Conservation (phyloP, 2,113 vertebrate genomes). For the Zosterops borbonicus region DNA sequence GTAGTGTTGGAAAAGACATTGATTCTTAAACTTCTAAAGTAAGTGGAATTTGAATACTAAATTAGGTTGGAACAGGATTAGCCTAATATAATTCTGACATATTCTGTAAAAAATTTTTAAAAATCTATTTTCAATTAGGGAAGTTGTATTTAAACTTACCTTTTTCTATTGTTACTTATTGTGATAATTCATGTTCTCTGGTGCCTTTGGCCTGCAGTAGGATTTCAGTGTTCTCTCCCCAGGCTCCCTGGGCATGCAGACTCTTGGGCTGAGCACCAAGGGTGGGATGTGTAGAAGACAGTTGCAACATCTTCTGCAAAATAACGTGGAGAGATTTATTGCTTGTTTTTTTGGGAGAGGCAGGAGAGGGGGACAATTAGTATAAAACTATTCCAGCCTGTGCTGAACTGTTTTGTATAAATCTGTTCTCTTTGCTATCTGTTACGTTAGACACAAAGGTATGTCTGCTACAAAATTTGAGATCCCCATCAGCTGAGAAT, state of each 20-base stretch:
- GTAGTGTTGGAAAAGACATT: neutral
- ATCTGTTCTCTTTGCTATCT: neutral
- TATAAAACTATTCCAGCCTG: neutral
- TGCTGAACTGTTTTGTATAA: neutral
- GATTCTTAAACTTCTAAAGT: neutral
- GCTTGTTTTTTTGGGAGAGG: neutral
- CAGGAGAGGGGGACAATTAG: neutral
- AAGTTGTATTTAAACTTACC: neutral
- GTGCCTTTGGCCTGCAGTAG: neutral
- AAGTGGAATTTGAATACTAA: neutral
- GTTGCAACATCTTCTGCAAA: neutral
- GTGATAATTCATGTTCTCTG: neutral
- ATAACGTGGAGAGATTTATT: accelerated
- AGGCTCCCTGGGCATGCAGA: neutral
- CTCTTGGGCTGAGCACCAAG: neutral
- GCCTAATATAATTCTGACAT: neutral
- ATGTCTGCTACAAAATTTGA: neutral
- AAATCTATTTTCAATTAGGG: neutral
- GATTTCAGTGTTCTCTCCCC: neutral
- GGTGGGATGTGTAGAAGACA: neutral
- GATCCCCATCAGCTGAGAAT: neutral
- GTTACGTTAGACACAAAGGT: accelerated
- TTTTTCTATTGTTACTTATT: neutral
- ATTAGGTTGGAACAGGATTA: neutral
- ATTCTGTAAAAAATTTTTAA: neutral